phyloP scores from a whole-genome alignment of 37 sponge, comb jelly and placozoan genomes.

The Spongia lamella region DNA sequence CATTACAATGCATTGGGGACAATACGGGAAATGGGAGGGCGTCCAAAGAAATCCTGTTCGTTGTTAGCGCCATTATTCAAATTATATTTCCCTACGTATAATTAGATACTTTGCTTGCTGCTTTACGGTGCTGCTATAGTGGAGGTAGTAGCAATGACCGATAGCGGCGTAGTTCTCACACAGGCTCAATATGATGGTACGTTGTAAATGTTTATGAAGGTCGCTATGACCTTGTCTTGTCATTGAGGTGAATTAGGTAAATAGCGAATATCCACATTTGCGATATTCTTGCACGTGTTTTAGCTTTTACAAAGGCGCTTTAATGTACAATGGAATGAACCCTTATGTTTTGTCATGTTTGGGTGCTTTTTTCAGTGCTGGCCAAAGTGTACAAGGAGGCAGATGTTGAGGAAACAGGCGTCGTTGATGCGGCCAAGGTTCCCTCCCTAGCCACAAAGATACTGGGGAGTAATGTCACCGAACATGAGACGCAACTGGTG shows the following conservation, averaged over 20 bases:
- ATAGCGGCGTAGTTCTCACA: conserved; percentile 51
- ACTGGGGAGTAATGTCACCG: conserved; percentile 60
- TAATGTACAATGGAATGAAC: background rate
- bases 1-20: background rate
- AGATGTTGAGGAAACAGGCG: conserved; percentile 85
- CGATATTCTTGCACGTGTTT: too few relatives aligned
- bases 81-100: background rate
- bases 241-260: too few relatives aligned
- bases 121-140: background rate
- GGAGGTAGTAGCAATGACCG: conserved; percentile 13
- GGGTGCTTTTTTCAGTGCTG: conserved; percentile 49
- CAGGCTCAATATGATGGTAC: conserved; percentile 79
- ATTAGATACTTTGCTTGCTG: too few relatives aligned
- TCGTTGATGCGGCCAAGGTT: conserved; percentile 61
- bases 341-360: background rate
- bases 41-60: conserved; percentile 1
- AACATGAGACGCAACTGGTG: conserved; percentile 67
- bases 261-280: too few relatives aligned
- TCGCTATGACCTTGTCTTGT: too few relatives aligned
- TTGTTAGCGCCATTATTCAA: background rate
- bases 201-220: too few relatives aligned
- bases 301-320: conserved; percentile 2
- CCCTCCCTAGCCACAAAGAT: conserved; percentile 69
- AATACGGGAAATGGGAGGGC: conserved; percentile 26
- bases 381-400: conserved; percentile 89